Base-by-base conservation (phyloP, 2,797 vertebrate species). In the Cossypha heuglini region DNA sequence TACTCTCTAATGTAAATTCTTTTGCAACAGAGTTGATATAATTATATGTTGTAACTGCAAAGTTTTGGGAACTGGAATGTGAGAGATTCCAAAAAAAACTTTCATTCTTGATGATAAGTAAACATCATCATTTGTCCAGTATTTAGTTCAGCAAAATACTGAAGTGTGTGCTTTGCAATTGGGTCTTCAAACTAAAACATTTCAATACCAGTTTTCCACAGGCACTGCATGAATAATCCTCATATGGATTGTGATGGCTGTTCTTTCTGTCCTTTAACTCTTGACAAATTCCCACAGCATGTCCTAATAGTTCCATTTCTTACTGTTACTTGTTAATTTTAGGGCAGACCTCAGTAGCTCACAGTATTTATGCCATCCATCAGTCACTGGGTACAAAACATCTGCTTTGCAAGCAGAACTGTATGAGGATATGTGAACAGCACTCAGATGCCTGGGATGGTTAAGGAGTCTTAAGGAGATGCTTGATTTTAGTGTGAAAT, bases 221-320 rank as follows among this genome's bases (percentile, higher is more conserved):
- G 29, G n/a, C 40, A 18, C 29, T 42, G 8, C 18, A 12, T 63
- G 48, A 85, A 42, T 80, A 57, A 81, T 52, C 67, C 12, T n/a
- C 0, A 0, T 49, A 6, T 22, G 31, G 49, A 31, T 67, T 86
- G 16, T 83, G 48, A 33, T 90, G 42, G 31, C 28, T 81, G 26
- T 14, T 87, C 22, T 71, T 84, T 91, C 74, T 91, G 24, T 46
- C 51, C 43, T 86, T 80, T 83, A 80, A 35, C 21, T 88, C 48
- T 62, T 82, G 16, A 52, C 14, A 54, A 17, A 71, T 52, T 79
- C 38, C 52, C 43, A 38, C 20, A 35, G 4, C 45, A 37, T 16
- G 7, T 42, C 20, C 37, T 52, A 45, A 40, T 33, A 37, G 14
- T 69, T 77, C 11, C 1, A 40, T 72, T 93, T 73, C n/a, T 87